Base-by-base conservation (phyloP, 2,888 invertebrate species). In the Isoperla grammatica region DNA sequence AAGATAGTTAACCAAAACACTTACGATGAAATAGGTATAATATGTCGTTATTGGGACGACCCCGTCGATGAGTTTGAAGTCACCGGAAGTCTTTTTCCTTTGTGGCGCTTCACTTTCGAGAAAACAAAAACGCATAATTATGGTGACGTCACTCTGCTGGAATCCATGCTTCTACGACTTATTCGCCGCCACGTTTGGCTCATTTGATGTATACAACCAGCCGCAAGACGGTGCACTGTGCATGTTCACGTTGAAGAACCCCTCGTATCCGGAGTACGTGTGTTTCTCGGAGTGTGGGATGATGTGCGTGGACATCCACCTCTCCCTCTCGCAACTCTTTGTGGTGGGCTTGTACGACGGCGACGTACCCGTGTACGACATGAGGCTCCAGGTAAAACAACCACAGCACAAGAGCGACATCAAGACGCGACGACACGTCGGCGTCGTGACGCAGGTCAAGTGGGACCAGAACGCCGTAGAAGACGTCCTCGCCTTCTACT, bases 41-140 rank as follows among this genome's bases (percentile, higher is more conserved):
- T 97, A 78, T 97, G 94, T 76, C 87, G 90, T 66, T 97, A 95
- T 74, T 97, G 93, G 88, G 95, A 97, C 71, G 96, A 97, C 75
- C 91, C 91, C 0, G 90, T 95, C 0, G 97, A 97, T 75, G 95
- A 96, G 73, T 96, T 85, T 73, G 85, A 94, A 56, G 92, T 93
- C 53, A 88, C 89, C 53, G 97, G 97, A 5, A 95, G 95, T 0
- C 73, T 97, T 37, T 75, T 97, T 57, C 96, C 97, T 0, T 76
- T 97, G 1, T 97, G 97, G 97, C 93, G 90, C 74, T 93, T 94
- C 70, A 81, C 81, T 61, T 91, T 86, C 69, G 92, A 94, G 37
- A 88, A 88, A 67, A 88, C 90, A 63, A 87, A 88, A 66, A 88
- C 85, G 68, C 85, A 92, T 72, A 87, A 90, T 92, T 72, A 87